Evolutionary conservation across 2,888 invertebrate species (phyloP), one percentile per base, ranked within the genome.

Genomic region (Drosophila kuntzei): DNA sequence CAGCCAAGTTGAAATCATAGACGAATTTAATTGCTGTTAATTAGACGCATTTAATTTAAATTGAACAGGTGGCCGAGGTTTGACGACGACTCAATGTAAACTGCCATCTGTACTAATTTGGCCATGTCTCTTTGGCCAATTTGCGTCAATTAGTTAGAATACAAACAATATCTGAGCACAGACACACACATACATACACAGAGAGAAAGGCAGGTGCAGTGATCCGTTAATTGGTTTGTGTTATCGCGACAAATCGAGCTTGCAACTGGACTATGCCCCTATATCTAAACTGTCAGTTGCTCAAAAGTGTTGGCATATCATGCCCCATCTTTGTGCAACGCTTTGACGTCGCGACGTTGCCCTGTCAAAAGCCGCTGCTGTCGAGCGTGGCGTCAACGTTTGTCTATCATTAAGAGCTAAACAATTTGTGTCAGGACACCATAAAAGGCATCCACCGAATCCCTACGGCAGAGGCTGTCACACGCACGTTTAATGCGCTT

Each of bases 401-500:
- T 83, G 80, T 71, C 79, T 80, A 73, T 71, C 79, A 82, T 76
- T 79, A 69, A 62, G 60, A 76, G 83, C 65, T 63, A 65, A 69
- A 64, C 86, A 73, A 72, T 86, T 78, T 83, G 67, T 57, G 59
- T 50, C 67, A 59, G 64, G 62, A 49, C 46, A 49, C 70, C 62
- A 61, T 76, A 66, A 78, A 72, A 64, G 73, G 55, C 70, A 80
- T 62, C 36, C 46, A 49, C 18, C 32, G 29, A 50, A 37, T 49
- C 25, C 39, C 46, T 34, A 25, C 20, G 12, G 47, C 41, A 43
- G 12, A 41, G 47, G 22, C 77, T 68, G 79, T 73, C 73, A 70
- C 65, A 64, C 73, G 71, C 80, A 83, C 79, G 63, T 53, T 69
- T 71, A 68, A 82, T 82, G 83, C 86, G 82, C 83, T 86, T 82